phyloP scores from a whole-genome alignment of 2,888 invertebrate species.

The Drosophila testacea region DNA sequence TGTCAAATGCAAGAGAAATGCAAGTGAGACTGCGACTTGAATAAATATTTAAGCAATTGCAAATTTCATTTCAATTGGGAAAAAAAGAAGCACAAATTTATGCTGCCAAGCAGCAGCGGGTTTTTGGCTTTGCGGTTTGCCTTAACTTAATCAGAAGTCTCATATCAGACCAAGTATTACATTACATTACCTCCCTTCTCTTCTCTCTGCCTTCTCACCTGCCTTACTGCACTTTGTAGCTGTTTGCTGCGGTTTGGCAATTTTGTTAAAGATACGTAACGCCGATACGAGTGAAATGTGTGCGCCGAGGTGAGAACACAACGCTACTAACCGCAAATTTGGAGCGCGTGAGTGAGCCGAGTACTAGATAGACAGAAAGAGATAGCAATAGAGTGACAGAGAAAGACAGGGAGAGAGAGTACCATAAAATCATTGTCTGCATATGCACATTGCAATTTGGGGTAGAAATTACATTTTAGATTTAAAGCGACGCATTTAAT shows the following conservation, averaged over 20 bases:
- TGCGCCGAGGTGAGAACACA: constrained; percentile 73
- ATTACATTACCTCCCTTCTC: constrained; percentile 41
- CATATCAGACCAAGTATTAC: constrained; percentile 47
- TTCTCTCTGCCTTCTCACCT: neutral
- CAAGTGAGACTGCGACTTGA: constrained; percentile 24
- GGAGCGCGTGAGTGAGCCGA: constrained; percentile 33
- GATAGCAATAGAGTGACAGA: neutral
- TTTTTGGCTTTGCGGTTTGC: constrained; percentile 62
- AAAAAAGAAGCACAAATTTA: constrained; percentile 9
- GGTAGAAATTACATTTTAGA: constrained; percentile 12
- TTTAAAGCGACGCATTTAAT: neutral
- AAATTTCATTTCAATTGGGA: constrained; percentile 34
- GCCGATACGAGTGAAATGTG: constrained; percentile 59
- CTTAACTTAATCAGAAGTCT: constrained; percentile 56
- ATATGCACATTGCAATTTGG: constrained; percentile 12
- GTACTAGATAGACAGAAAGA: constrained; percentile 1
- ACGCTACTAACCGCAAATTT: constrained; percentile 64
- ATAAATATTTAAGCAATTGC: constrained; percentile 68
- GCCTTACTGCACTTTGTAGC: constrained; percentile 20
- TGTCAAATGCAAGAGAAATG: constrained; percentile 8
- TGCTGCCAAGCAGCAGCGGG: constrained; percentile 2
- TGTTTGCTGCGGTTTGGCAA: constrained; percentile 73
- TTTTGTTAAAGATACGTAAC: constrained; percentile 75
- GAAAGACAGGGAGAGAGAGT: neutral
- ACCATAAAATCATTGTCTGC: constrained; percentile 1